Evolutionary conservation across 2,797 vertebrate species (phyloP), one percentile per base, ranked within the genome.

Genomic region (Clarias laeviceps): DNA sequence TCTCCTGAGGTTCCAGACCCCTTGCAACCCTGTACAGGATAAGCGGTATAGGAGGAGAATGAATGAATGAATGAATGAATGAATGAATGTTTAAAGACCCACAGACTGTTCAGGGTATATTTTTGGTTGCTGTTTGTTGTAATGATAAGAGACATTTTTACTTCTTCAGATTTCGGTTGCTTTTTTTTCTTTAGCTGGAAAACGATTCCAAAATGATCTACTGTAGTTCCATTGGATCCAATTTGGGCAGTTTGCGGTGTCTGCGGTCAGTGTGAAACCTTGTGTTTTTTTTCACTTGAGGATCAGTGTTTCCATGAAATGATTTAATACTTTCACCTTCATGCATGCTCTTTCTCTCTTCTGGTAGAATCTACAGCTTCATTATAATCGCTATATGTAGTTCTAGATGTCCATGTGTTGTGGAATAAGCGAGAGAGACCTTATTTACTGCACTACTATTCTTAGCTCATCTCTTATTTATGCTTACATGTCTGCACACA

Each of bases 381-480:
- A 32, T 5, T 59, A 24, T 61, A 32, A 59, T 34, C 12, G 8
- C 27, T 77, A 12, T 78, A 61, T 57, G 32, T 61, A 24, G 9
- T 78, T 37, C 29, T 59, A 78, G 76, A 11, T 78, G 24, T 82
- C n/a, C 37, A 20, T 59, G 59, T 82, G 61, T 66, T 59, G 54
- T 72, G 27, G 17, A 54, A 65, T 65, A 77, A 32, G 74, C 0
- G 27, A 68, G 45, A 29, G 27, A 74, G 88, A 86, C 72, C 72
- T 89, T 80, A 87, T 87, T 86, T 87, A 79, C 72, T 29, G 70
- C 79, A 34, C 84, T 86, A 56, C 82, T 89, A 83, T 61, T 89
- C 91, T 89, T 65, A 66, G 79, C 82, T 92, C 85, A 93, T 93
- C 78, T 92, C 85, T 93, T 94, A 94, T 93, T 93, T 89, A 91